Conservation (phyloP, 2,113 vertebrate species). For the Centropristis striata region DNA sequence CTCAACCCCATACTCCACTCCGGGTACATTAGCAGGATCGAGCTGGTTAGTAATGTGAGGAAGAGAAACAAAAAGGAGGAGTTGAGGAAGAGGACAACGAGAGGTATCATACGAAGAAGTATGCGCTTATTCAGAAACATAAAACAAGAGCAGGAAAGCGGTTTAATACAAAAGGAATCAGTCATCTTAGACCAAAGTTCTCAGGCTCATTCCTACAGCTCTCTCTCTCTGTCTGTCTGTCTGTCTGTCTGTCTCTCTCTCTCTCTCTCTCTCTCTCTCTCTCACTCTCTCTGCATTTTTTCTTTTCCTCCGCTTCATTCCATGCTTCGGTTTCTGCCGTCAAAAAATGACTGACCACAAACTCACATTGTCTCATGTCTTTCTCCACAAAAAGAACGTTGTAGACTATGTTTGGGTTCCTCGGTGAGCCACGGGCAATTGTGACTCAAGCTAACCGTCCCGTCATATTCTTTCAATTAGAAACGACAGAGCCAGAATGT, state of each 20-base stretch:
- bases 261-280: slow-evolving; percentile 32
- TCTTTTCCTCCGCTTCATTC: slow-evolving; percentile 37
- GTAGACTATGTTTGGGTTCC: slow-evolving; percentile 74
- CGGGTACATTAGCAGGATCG: slow-evolving; percentile 49
- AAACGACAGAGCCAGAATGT: slow-evolving; percentile 54
- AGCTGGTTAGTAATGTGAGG: slow-evolving; percentile 21
- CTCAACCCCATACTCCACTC: slow-evolving; percentile 67
- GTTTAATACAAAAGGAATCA: slow-evolving; percentile 14
- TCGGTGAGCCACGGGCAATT: slow-evolving; percentile 51
- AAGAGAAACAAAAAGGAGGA: slow-evolving; percentile 18
- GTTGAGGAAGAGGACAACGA: slow-evolving; percentile 8
- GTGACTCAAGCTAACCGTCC: slow-evolving; percentile 66
- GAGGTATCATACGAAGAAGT: background rate
- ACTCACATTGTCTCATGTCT: slow-evolving; percentile 67
- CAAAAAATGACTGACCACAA: slow-evolving; percentile 74
- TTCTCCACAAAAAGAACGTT: slow-evolving; percentile 64
- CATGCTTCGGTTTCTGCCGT: slow-evolving; percentile 57
- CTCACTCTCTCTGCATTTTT: slow-evolving; percentile 30
- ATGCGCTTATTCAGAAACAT: background rate
- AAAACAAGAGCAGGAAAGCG: slow-evolving; percentile 21
- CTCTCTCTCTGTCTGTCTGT: too few relatives aligned
- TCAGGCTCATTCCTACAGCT: slow-evolving; percentile 26
- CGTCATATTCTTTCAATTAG: slow-evolving; percentile 72
- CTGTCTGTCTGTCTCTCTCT: too few relatives aligned
- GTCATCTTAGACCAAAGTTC: slow-evolving; percentile 14